Percentiles rank a stretch among this genome's conserved stretches.
phyloP scores from a whole-genome alignment of 1,140 invertebrate species.

The Solen grandis region DNA sequence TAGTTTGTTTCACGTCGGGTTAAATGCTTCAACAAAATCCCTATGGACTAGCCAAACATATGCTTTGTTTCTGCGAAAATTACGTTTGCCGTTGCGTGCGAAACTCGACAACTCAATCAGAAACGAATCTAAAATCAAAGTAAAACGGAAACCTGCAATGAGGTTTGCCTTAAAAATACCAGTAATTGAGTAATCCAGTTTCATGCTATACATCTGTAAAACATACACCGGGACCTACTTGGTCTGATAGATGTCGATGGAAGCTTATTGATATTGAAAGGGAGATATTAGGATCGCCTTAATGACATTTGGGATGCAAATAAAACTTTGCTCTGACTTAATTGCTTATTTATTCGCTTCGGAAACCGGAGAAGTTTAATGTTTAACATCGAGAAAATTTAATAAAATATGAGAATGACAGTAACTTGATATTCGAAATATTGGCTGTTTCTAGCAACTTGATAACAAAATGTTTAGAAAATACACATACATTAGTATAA shows the following conservation, averaged over 20 bases:
- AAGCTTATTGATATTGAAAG: slow-evolving; percentile 12
- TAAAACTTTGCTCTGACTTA: slow-evolving; percentile 1
- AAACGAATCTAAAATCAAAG: neutral
- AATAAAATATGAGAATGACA: neutral
- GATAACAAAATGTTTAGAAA: too few relatives aligned
- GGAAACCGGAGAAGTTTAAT: neutral
- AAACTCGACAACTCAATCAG: neutral
- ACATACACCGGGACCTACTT: neutral
- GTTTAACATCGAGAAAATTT: slow-evolving; percentile 1
- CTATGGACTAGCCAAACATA: neutral
- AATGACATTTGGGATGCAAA: slow-evolving; percentile 33
- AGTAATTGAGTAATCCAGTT: slow-evolving; percentile 30
- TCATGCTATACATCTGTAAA: slow-evolving; percentile 12
- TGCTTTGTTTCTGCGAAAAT: neutral
- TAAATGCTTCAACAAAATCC: neutral
- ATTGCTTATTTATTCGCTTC: slow-evolving; percentile 48
- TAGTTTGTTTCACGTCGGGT: neutral
- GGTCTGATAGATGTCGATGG: neutral
- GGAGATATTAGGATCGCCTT: neutral
- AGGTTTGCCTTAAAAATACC: neutral
- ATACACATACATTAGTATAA: slow-evolving; percentile 1
- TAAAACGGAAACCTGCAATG: neutral
- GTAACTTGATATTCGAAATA: slow-evolving; percentile 8
- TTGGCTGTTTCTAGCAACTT: too few relatives aligned
- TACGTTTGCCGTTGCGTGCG: neutral